Evolutionary conservation across 2,888 invertebrate genomes (phyloP).

Genomic region (Coleophora deauratella): DNA sequence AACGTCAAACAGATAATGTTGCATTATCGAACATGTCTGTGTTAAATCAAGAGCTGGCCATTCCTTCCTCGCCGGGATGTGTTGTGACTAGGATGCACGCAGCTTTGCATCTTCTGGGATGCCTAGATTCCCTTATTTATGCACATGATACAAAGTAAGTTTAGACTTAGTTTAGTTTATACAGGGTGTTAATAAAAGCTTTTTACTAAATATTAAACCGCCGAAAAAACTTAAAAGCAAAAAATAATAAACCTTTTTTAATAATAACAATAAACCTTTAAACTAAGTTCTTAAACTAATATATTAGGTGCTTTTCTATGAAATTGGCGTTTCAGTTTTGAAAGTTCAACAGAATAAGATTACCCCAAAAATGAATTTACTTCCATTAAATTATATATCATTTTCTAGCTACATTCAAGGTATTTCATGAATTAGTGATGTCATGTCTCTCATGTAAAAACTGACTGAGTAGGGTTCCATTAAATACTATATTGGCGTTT

Average conservation of each 20-base stretch:
- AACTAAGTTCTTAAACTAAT: not conserved
- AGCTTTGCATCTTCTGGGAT: constrained; percentile 91
- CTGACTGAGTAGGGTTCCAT: too few relatives aligned
- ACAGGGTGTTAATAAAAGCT: not conserved
- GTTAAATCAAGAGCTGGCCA: constrained; percentile 85
- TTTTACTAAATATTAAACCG: not conserved
- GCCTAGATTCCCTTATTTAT: constrained; percentile 89
- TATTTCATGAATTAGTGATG: too few relatives aligned
- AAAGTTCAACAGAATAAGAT: too few relatives aligned
- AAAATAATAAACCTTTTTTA: too few relatives aligned
- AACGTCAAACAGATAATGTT: constrained; percentile 36
- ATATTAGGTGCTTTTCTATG: not conserved
- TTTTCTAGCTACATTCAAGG: too few relatives aligned
- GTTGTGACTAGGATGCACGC: constrained; percentile 88
- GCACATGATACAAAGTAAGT: constrained; percentile 81
- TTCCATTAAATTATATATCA: too few relatives aligned
- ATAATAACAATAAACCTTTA: not conserved
- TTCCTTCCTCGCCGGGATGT: constrained; percentile 81
- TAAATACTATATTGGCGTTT: too few relatives aligned
- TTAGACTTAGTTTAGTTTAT: not conserved
- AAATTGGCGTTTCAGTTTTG: not conserved
- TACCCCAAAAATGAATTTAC: too few relatives aligned
- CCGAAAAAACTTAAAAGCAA: too few relatives aligned
- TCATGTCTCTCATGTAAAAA: too few relatives aligned
- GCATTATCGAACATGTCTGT: constrained; percentile 74